phyloP scores from a whole-genome alignment of 2,113 vertebrate genomes.

The Anas platyrhynchos region DNA sequence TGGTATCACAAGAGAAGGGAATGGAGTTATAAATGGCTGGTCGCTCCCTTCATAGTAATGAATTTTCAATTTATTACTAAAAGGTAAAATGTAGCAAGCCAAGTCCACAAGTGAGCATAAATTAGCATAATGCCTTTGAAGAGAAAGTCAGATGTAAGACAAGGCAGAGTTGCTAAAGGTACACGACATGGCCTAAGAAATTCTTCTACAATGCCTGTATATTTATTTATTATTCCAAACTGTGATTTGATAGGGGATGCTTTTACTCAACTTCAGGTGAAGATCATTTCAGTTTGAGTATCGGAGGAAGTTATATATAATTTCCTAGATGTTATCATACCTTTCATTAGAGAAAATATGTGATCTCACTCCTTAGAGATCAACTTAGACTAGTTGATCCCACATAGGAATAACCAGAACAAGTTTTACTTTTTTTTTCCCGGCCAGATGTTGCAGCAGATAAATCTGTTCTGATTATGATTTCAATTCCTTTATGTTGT shows the following conservation, averaged over 20 bases:
- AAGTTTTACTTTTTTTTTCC: constrained; percentile 9
- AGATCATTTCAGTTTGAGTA: neutral
- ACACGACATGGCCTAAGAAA: neutral
- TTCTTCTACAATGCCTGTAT: neutral
- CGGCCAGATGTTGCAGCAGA: neutral
- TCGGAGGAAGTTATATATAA: neutral
- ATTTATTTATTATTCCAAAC: neutral
- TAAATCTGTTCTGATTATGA: neutral
- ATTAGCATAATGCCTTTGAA: neutral
- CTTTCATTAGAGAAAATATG: neutral
- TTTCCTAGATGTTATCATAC: neutral
- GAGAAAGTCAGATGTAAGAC: neutral
- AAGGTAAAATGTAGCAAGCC: constrained; percentile 1
- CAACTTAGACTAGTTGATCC: neutral
- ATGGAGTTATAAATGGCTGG: neutral
- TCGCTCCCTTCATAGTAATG: constrained; percentile 5
- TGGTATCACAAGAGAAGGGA: neutral
- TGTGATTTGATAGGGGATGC: neutral
- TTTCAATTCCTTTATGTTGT: neutral
- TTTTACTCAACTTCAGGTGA: neutral
- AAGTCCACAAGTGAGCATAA: neutral
- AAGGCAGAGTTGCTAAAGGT: neutral
- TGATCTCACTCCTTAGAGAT: neutral
- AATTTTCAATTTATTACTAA: neutral
- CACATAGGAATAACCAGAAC: neutral